Evolutionary conservation across 2,113 vertebrate genomes (phyloP).

Genomic region (Mesoclemmys tuberculata): DNA sequence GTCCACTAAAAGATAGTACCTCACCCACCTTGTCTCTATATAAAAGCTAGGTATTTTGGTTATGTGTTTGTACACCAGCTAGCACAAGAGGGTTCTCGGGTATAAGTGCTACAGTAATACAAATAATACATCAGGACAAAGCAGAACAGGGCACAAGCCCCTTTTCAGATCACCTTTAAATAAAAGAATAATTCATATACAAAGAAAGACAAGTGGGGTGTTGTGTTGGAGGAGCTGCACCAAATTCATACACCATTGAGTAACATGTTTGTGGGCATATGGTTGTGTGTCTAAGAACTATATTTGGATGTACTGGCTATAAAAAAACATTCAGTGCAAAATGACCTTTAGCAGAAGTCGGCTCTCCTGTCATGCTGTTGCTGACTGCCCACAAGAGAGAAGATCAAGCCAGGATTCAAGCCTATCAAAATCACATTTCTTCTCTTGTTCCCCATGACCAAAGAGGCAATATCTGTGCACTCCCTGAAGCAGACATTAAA

Average conservation of each 20-base stretch:
- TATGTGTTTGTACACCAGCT: background rate
- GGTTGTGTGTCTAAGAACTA: slow-evolving; percentile 65
- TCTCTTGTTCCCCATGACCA: slow-evolving; percentile 33
- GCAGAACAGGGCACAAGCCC: rapidly evolving
- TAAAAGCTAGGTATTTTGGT: background rate
- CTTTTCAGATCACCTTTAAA: background rate
- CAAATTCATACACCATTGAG: rapidly evolving
- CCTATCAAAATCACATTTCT: background rate
- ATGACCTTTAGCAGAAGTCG: slow-evolving; percentile 60
- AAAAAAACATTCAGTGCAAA: slow-evolving; percentile 75
- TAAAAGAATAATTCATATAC: background rate
- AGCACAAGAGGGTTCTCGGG: background rate
- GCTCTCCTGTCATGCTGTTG: background rate
- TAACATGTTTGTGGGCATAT: slow-evolving; percentile 9
- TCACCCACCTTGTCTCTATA: background rate
- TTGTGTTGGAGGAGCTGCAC: background rate
- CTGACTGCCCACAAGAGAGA: slow-evolving; percentile 45
- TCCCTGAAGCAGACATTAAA: slow-evolving; percentile 71
- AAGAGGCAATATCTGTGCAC: slow-evolving; percentile 68
- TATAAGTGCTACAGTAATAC: background rate
- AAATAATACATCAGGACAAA: rapidly evolving
- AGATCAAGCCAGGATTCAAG: background rate
- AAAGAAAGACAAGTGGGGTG: background rate
- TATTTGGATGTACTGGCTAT: slow-evolving; percentile 79
- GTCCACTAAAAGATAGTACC: background rate